These are phyloP conservation scores for Drosophila burlai DNA, from an alignment of 1,140 invertebrate genomes.

Conservation along the genomic window DNA sequence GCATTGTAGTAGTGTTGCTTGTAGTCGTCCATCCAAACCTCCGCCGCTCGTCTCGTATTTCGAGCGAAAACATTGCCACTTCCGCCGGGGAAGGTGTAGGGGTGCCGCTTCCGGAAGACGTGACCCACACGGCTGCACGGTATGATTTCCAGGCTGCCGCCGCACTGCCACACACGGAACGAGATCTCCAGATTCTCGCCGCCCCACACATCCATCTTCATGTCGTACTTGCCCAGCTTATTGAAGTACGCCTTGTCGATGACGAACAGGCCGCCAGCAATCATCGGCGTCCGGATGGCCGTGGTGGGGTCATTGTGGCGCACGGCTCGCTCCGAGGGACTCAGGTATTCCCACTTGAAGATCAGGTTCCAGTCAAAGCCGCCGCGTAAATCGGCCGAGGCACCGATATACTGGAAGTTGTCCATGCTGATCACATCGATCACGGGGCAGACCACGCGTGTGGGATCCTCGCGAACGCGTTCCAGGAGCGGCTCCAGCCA, in stretches of 20 bases:
- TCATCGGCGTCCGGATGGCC: slow-evolving; percentile 95
- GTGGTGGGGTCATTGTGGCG: slow-evolving; percentile 93
- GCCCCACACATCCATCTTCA: slow-evolving; percentile 98
- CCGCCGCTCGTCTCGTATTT: slow-evolving; percentile 95
- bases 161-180: slow-evolving; percentile 97
- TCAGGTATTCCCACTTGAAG: slow-evolving; percentile 97
- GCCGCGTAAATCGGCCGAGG: slow-evolving; percentile 94
- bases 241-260: slow-evolving; percentile 97
- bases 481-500: slow-evolving; percentile 98
- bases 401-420: slow-evolving; percentile 98
- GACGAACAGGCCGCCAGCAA: slow-evolving; percentile 97
- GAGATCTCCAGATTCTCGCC: slow-evolving; percentile 88
- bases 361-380: slow-evolving; percentile 99
- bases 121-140: slow-evolving; percentile 96
- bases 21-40: slow-evolving; percentile 98
- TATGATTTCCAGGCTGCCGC: slow-evolving; percentile 96
- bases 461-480: slow-evolving; percentile 94
- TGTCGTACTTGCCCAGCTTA: slow-evolving; percentile 98
- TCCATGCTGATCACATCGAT: slow-evolving; percentile 99
- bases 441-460: slow-evolving; percentile 96
- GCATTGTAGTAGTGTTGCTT: slow-evolving; percentile 96
- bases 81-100: slow-evolving; percentile 97
- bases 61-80: slow-evolving; percentile 95
- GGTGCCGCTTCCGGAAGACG: slow-evolving; percentile 96
- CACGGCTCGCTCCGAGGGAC: slow-evolving; percentile 91